A percentile compares a stretch with the other conserved stretches of the same genome.
Evolutionary conservation across 2,888 invertebrate genomes (phyloP).

Genomic region (Diogma glabrata): DNA sequence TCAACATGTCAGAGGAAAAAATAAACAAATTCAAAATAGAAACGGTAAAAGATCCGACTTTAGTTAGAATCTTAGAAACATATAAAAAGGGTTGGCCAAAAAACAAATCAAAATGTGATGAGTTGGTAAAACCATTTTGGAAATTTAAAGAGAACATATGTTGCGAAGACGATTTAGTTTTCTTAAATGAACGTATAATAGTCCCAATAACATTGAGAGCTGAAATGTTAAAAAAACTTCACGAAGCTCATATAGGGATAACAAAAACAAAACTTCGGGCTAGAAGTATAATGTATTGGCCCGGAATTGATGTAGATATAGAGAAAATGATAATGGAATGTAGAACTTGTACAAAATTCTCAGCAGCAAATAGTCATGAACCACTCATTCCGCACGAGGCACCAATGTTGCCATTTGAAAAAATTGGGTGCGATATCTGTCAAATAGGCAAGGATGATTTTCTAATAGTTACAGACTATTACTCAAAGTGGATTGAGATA

Average conservation of each 20-base stretch:
- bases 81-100: neutral
- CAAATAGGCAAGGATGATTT: constrained; percentile 4
- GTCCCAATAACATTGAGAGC: neutral
- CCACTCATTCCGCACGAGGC: no score
- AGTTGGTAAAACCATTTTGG: neutral
- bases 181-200: neutral
- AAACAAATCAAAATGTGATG: neutral
- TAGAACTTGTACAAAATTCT: no score
- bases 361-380: no score
- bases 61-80: no score
- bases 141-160: neutral
- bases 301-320: constrained; percentile 8
- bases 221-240: no score
- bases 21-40: no score
- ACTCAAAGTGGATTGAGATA: constrained; percentile 16
- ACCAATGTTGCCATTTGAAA: no score
- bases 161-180: neutral
- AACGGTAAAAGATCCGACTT: constrained; percentile 17
- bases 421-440: no score
- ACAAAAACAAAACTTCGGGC: neutral
- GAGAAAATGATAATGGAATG: constrained; percentile 6
- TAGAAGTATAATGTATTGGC: neutral
- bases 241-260: constrained; percentile 9
- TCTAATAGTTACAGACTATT: constrained; percentile 10
- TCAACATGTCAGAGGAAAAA: no score